Evolutionary conservation across 1,140 invertebrate genomes (phyloP).

Genomic region (Drosophila melanica): DNA sequence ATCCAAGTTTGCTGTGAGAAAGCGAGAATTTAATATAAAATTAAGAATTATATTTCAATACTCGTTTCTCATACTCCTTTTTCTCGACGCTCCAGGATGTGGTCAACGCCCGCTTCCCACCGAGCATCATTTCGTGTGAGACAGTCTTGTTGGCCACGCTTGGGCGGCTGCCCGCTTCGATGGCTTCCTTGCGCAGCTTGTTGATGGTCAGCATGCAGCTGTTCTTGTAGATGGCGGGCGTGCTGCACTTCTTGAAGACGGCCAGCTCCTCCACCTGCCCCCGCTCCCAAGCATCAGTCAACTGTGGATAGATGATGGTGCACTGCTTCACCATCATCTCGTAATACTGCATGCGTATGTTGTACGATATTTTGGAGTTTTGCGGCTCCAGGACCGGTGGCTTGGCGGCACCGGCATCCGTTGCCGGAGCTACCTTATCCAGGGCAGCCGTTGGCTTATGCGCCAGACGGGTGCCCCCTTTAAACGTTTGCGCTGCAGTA

Average conservation of each 20-base stretch:
- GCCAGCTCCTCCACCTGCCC: conserved; percentile 90
- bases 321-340: conserved; percentile 95
- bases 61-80: conserved; percentile 71
- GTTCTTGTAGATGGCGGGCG: conserved; percentile 92
- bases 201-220: conserved; percentile 92
- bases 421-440: conserved; percentile 51
- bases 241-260: conserved; percentile 91
- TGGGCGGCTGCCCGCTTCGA: conserved; percentile 80
- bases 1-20: conserved; percentile 46
- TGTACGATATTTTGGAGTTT: conserved; percentile 92
- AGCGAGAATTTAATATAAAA: neutral
- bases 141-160: conserved; percentile 82
- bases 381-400: conserved; percentile 88
- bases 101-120: conserved; percentile 86
- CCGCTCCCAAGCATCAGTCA: conserved; percentile 89
- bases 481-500: conserved; percentile 89
- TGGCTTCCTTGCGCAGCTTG: conserved; percentile 88
- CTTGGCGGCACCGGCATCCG: conserved; percentile 61
- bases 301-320: conserved; percentile 89
- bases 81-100: conserved; percentile 90
- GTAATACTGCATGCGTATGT: conserved; percentile 92
- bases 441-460: conserved; percentile 84
- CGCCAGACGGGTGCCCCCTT: conserved; percentile 88
- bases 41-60: neutral
- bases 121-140: conserved; percentile 88